These are phyloP conservation scores for Allolobophora icterica DNA, from an alignment of 2,888 invertebrate genomes.

Conservation along the genomic window DNA sequence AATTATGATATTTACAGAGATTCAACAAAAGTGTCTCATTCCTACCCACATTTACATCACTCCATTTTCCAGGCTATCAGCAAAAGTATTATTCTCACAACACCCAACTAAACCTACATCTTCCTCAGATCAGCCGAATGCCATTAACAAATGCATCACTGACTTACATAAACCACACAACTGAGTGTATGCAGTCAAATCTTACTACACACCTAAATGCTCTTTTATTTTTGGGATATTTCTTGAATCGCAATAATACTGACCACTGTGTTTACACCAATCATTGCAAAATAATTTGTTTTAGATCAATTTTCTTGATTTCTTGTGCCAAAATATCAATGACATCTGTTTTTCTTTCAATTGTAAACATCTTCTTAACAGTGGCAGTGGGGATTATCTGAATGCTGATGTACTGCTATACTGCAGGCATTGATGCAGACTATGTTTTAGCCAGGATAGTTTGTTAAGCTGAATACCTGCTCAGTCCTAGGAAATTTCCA, in stretches of 20 bases:
- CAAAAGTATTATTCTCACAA: not conserved
- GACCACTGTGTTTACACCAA: too few species aligned
- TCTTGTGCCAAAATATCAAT: not conserved
- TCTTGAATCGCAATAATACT: too few species aligned
- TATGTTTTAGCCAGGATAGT: not conserved
- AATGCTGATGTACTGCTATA: not conserved
- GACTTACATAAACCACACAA: too few species aligned
- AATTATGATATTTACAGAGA: not conserved
- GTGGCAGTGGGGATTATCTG: not conserved
- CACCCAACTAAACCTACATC: too few species aligned
- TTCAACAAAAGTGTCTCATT: not conserved
- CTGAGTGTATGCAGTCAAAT: too few species aligned
- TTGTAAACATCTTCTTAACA: not conserved
- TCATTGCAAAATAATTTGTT: too few species aligned
- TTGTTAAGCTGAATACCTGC: not conserved
- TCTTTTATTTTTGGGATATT: too few species aligned
- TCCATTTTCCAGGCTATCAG: not conserved
- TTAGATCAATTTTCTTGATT: too few species aligned
- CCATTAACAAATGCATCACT: too few species aligned
- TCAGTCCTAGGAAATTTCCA: conserved; percentile 3
- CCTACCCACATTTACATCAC: not conserved
- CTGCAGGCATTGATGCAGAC: not conserved
- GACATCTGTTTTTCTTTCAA: not conserved
- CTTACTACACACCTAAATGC: too few species aligned
- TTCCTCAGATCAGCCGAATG: too few species aligned